Evolutionary conservation across 2,113 vertebrate genomes (phyloP), one percentile per base, ranked within the genome.

Genomic region (Miniopterus natalensis): DNA sequence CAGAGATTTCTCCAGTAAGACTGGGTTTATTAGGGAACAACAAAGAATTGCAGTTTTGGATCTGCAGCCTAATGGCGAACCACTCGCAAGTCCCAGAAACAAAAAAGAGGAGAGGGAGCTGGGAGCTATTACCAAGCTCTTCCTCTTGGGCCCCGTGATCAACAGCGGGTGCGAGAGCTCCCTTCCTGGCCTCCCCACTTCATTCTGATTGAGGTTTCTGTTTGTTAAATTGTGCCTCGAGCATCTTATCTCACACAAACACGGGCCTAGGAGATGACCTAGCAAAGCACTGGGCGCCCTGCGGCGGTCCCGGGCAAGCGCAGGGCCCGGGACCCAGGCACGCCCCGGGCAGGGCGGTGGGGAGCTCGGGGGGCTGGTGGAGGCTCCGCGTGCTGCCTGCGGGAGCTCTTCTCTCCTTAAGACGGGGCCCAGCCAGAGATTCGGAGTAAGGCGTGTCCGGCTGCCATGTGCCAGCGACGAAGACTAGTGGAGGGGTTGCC

Each of bases 361-460:
- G n/a, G 59, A 13, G 18, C 14, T 1, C 0, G 3, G 25, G 5
- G 27, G 31, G 5, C 31, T 84, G 40, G 45, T 23, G 77, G 13
- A 73, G 80, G n/a, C 0, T 0, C 29, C 3, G 53, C 15, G 1
- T 51, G 4, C 12, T 25, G 25, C 65, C 6, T 47, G 31, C 63
- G 53, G 17, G 83, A 87, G 21, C 23, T 4, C 77, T 59, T 57
- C 21, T n/a, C 23, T 74, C 0, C 29, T 21, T 36, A 27, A 3
- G 47, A 29, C 1, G 25, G 36, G 53, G 20, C 18, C n/a, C 18
- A 3, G 9, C 10, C 18, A n/a, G 86, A 70, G 25, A 66, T 5
- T 25, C 21, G 84, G 53, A 51, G 55, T 15, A 8, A 36, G 29
- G 17, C 36, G 2, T 15, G 36, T 21, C 31, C 70, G 40, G 40